These are phyloP conservation scores for Melipona beecheii DNA, from an alignment of 2,888 invertebrate species.

Conservation along the genomic window DNA sequence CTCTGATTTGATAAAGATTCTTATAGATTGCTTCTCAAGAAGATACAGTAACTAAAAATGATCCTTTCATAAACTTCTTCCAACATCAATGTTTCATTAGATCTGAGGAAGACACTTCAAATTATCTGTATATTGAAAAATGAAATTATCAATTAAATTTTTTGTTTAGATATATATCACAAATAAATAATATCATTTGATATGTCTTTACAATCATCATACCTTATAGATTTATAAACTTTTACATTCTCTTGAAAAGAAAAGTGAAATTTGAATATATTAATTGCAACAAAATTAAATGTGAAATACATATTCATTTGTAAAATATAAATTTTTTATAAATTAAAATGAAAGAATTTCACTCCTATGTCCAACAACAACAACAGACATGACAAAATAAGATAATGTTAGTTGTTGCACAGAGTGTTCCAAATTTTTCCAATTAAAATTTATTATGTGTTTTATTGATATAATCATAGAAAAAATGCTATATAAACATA, in stretches of 20 bases:
- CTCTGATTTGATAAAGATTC: not conserved
- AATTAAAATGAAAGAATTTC: not conserved
- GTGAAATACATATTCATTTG: not conserved
- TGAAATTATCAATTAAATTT: not conserved
- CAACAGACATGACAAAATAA: constrained; percentile 18
- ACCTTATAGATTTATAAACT: not conserved
- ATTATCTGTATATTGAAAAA: not conserved
- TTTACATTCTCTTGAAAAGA: not conserved
- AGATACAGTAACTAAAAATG: not conserved
- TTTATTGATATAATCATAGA: not conserved
- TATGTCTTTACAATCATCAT: not conserved
- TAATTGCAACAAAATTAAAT: not conserved
- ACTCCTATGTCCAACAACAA: constrained; percentile 9
- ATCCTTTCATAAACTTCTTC: not conserved
- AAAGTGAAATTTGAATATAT: not conserved
- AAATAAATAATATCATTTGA: not conserved
- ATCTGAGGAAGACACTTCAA: not conserved
- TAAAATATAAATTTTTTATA: not conserved
- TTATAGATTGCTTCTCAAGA: not conserved
- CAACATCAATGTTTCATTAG: not conserved
- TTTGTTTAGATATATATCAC: not conserved
- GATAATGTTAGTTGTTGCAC: not conserved
- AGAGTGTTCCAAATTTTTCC: not conserved
- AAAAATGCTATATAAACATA: not conserved
- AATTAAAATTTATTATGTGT: not conserved